These are phyloP conservation scores for Passer montanus DNA, from an alignment of 2,113 vertebrate species.

Conservation along the genomic window DNA sequence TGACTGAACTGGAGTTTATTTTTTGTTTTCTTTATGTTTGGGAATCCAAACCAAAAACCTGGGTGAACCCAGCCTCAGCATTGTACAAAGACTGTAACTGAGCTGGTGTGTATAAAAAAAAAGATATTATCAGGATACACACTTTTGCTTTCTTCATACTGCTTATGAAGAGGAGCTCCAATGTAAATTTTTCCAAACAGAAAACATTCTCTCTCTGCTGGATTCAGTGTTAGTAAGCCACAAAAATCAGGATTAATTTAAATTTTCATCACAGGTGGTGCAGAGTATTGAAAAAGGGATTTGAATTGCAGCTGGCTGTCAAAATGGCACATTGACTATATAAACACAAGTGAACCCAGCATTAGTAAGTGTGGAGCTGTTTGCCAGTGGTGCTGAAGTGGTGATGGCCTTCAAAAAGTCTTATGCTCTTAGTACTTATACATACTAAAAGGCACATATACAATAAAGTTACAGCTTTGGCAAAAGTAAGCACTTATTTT, in stretches of 20 bases:
- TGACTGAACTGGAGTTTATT: background rate
- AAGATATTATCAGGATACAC: fast-evolving
- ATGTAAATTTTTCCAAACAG: background rate
- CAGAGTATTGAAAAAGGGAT: conserved; percentile 23
- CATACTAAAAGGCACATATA: background rate
- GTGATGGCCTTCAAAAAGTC: background rate
- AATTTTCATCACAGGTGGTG: conserved; percentile 20
- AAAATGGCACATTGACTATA: background rate
- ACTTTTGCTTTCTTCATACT: background rate
- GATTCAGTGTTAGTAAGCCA: background rate
- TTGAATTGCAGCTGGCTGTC: background rate
- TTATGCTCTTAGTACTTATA: background rate
- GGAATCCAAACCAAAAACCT: background rate
- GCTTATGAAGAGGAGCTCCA: background rate
- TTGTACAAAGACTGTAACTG: background rate
- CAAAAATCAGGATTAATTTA: conserved; percentile 11
- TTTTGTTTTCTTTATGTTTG: background rate
- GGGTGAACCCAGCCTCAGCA: fast-evolving
- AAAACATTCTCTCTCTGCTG: background rate
- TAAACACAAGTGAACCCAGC: background rate
- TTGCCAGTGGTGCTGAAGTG: background rate
- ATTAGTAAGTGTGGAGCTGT: background rate
- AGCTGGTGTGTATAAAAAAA: background rate
- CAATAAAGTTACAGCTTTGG: background rate
- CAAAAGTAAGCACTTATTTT: background rate